These are phyloP conservation scores for Pluvialis apricaria DNA, from an alignment of 2,113 vertebrate genomes.

Conservation along the genomic window DNA sequence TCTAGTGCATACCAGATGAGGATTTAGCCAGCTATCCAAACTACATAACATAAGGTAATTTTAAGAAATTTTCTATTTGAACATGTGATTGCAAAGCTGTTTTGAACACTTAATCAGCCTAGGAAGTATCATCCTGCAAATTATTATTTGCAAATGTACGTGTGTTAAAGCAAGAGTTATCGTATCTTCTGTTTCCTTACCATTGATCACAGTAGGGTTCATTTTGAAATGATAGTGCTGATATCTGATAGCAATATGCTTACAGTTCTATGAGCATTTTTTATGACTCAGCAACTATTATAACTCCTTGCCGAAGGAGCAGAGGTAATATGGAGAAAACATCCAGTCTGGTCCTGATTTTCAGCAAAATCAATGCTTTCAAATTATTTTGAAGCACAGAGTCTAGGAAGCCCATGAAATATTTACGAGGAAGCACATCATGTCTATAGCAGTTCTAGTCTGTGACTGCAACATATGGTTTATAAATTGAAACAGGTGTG, in stretches of 20 bases:
- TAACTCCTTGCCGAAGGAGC: conserved; percentile 25
- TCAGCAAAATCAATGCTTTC: conserved; percentile 56
- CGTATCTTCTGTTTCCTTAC: not conserved
- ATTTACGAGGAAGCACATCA: conserved; percentile 70
- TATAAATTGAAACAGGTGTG: conserved; percentile 79
- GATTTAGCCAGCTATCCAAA: not conserved
- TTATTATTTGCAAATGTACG: not conserved
- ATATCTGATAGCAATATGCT: not conserved
- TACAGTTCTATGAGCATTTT: not conserved
- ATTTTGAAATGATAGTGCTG: not conserved
- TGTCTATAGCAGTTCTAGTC: conserved; percentile 62
- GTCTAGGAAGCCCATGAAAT: conserved; percentile 61
- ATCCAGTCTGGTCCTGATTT: conserved; percentile 3
- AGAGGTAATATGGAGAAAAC: conserved; percentile 1
- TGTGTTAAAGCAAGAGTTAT: not conserved
- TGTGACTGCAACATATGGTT: conserved; percentile 80
- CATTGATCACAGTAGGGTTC: not conserved
- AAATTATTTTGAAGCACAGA: conserved; percentile 50
- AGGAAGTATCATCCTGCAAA: not conserved
- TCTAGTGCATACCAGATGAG: not conserved
- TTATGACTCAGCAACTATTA: conserved; percentile 10
- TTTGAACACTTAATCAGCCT: not conserved
- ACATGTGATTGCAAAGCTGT: not conserved
- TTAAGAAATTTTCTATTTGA: not conserved
- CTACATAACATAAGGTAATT: not conserved